Evolutionary conservation across 2,113 vertebrate species (phyloP).

Genomic region (Monarcha castaneiventris): DNA sequence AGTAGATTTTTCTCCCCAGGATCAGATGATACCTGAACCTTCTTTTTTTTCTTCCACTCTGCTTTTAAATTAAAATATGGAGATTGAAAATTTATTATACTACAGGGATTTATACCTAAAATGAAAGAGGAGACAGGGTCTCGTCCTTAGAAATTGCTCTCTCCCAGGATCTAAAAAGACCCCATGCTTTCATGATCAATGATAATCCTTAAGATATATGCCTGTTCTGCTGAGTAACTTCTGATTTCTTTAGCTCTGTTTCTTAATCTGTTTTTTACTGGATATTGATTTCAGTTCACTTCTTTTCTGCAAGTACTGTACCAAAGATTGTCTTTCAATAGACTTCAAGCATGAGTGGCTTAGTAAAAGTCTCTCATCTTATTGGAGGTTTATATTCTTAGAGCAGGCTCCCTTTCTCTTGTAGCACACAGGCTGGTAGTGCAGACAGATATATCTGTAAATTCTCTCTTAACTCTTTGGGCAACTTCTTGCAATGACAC

Average conservation of each 20-base stretch:
- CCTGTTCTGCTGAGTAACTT: neutral
- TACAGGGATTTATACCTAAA: neutral
- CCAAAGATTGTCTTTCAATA: constrained; percentile 46
- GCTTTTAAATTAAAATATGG: neutral
- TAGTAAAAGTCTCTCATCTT: constrained; percentile 32
- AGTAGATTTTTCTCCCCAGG: neutral
- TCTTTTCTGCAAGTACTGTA: constrained; percentile 26
- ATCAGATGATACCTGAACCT: neutral
- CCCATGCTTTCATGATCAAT: neutral
- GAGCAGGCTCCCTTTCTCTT: neutral
- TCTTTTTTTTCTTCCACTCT: neutral
- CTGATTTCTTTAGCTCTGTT: constrained; percentile 14
- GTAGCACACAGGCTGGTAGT: neutral
- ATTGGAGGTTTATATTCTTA: constrained; percentile 44
- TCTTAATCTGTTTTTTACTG: constrained; percentile 41
- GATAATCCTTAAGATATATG: neutral
- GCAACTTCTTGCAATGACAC: neutral
- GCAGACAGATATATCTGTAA: neutral
- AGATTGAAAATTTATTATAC: neutral
- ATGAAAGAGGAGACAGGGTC: neutral
- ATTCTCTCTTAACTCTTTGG: neutral
- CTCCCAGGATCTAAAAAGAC: neutral
- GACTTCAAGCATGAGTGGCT: constrained; percentile 11
- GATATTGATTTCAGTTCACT: constrained; percentile 49
- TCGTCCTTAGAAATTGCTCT: neutral